Evolutionary conservation across 2,113 vertebrate genomes (phyloP).

Genomic region (Amazona vittata): DNA sequence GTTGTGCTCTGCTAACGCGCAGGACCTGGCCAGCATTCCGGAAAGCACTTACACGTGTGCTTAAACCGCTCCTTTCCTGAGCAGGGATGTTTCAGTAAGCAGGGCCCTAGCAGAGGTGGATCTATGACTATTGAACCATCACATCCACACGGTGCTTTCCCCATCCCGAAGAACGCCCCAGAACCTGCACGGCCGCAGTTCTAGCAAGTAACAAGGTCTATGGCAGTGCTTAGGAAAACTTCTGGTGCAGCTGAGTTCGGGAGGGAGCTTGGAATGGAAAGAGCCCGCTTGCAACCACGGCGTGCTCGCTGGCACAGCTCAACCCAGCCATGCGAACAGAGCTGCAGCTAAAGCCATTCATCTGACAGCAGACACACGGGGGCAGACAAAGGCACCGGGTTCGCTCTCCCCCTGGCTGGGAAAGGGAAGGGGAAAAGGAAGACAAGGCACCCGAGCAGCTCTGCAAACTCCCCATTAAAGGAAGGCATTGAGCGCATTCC

Average conservation of each 20-base stretch:
- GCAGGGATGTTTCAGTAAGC: neutral
- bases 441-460: conserved; percentile 26
- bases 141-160: neutral
- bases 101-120: neutral
- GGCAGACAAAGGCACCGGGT: conserved; percentile 28
- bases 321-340: conserved; percentile 11
- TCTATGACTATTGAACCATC: neutral
- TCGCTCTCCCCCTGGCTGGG: neutral
- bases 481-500: conserved; percentile 55
- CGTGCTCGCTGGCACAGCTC: neutral
- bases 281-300: neutral
- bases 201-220: neutral
- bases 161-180: neutral
- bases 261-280: conserved; percentile 1
- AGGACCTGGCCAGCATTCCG: neutral
- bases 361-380: neutral
- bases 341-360: conserved; percentile 14
- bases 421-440: conserved; percentile 4
- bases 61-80: neutral
- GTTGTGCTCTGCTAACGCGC: neutral
- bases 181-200: neutral
- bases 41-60: neutral
- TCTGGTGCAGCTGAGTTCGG: neutral
- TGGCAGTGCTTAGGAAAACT: neutral
- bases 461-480: conserved; percentile 3